Percentiles rank a stretch among this genome's conserved stretches.
Evolutionary conservation across 92 coral and sea anemone species (phyloP).

Genomic region (Porites rus): DNA sequence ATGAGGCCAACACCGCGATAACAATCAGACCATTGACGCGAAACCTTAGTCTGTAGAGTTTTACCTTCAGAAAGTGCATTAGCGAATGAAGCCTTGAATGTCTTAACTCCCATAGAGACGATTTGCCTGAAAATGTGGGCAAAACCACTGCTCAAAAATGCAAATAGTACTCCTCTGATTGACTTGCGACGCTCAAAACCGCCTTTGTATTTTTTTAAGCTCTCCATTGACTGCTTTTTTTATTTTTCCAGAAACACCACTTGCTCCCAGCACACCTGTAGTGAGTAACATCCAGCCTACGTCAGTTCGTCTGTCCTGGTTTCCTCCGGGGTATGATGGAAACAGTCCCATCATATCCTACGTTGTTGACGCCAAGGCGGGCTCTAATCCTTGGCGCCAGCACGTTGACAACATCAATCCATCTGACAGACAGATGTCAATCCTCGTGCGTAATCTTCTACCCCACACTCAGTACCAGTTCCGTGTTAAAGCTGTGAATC

Average conservation of each 20-base stretch:
- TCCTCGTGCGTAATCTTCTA: constrained; percentile 70
- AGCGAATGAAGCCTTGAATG: too few species aligned
- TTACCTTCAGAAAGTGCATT: too few species aligned
- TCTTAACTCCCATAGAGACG: too few species aligned
- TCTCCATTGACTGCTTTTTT: neutral
- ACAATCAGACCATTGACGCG: too few species aligned
- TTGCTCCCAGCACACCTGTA: constrained; percentile 85
- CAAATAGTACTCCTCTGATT: too few species aligned
- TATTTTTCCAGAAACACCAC: constrained; percentile 68
- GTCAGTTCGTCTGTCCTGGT: constrained; percentile 86
- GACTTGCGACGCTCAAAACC: too few species aligned
- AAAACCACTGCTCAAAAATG: too few species aligned
- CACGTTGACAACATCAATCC: constrained; percentile 81
- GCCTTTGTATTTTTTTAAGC: too few species aligned
- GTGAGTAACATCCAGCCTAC: constrained; percentile 77
- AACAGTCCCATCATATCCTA: constrained; percentile 90
- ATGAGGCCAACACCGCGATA: too few species aligned
- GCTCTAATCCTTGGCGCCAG: constrained; percentile 61
- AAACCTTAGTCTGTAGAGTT: too few species aligned
- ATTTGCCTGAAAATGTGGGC: too few species aligned
- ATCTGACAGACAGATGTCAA: constrained; percentile 74
- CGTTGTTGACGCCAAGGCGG: constrained; percentile 71
- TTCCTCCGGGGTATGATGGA: constrained; percentile 87
- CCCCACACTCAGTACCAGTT: constrained; percentile 91
- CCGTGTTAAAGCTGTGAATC: constrained; percentile 86